A percentile compares a stretch with the other conserved stretches of the same genome.
Evolutionary conservation across 2,888 invertebrate species (phyloP).

Genomic region (Eugnorisma glareosa): DNA sequence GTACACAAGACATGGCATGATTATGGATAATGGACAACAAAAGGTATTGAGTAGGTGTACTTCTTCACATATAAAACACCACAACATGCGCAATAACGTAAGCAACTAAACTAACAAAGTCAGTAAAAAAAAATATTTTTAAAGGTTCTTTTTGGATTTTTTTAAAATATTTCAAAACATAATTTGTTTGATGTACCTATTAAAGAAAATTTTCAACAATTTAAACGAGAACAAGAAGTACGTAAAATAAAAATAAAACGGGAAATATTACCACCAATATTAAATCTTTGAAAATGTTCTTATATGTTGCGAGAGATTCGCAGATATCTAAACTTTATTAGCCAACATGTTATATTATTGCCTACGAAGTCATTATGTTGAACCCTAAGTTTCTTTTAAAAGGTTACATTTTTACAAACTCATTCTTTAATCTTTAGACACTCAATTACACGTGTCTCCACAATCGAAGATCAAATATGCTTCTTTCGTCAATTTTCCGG

Average conservation of each 20-base stretch:
- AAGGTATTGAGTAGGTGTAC: neutral
- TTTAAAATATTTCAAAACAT: too few relatives aligned
- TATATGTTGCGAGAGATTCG: neutral
- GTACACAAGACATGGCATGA: neutral
- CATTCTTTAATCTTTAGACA: neutral
- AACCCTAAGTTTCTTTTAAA: neutral
- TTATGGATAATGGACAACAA: neutral
- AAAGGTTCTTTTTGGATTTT: too few relatives aligned
- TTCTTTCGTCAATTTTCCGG: conserved; percentile 11
- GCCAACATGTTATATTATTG: neutral
- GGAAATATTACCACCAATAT: too few relatives aligned
- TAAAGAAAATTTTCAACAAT: too few relatives aligned
- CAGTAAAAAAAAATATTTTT: too few relatives aligned
- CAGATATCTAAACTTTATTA: neutral
- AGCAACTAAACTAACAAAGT: neutral
- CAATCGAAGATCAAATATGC: conserved; percentile 7
- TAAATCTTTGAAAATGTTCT: neutral
- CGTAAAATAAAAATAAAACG: too few relatives aligned
- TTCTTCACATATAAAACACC: too few relatives aligned
- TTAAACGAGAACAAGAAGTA: too few relatives aligned
- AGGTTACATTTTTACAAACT: neutral
- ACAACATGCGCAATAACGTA: neutral
- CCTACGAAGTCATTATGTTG: neutral
- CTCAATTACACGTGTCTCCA: neutral
- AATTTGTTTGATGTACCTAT: too few relatives aligned